Percentiles rank a stretch among this genome's conserved stretches.
Conservation (phyloP, 2,113 vertebrate species). For the Bubo scandiacus region DNA sequence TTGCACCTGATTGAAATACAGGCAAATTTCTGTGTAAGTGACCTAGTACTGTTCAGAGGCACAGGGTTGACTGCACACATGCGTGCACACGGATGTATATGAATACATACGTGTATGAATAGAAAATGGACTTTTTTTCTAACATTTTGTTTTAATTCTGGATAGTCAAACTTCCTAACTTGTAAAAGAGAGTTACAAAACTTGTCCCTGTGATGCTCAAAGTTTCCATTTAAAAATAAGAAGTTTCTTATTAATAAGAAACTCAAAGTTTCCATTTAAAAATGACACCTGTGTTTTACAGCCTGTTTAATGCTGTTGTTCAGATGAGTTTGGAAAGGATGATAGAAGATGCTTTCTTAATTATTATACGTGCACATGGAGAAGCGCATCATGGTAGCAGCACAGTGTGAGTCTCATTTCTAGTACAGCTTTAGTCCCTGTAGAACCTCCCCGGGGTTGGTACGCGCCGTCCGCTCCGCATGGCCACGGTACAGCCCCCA, state of each 20-base stretch:
- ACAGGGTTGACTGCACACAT: neutral
- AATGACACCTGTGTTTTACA: neutral
- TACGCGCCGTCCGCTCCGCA: rapidly evolving
- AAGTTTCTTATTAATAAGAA: neutral
- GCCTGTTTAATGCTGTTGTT: neutral
- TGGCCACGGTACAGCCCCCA: neutral
- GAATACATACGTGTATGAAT: neutral
- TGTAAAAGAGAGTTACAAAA: neutral
- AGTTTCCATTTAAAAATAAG: neutral
- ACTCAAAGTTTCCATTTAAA: neutral
- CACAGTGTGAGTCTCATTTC: neutral
- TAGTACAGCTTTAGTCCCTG: neutral
- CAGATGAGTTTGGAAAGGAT: neutral
- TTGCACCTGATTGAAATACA: neutral
- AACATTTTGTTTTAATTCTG: neutral
- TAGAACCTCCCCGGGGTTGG: neutral
- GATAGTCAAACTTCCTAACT: neutral
- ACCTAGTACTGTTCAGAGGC: neutral
- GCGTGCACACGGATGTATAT: neutral
- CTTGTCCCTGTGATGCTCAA: neutral
- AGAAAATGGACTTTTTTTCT: neutral
- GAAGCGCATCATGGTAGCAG: neutral
- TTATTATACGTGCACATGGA: neutral
- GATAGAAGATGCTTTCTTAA: neutral
- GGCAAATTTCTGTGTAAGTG: neutral